Evolutionary conservation across 2,888 invertebrate genomes (phyloP).

Genomic region (Liopterus haemorrhoidalis): DNA sequence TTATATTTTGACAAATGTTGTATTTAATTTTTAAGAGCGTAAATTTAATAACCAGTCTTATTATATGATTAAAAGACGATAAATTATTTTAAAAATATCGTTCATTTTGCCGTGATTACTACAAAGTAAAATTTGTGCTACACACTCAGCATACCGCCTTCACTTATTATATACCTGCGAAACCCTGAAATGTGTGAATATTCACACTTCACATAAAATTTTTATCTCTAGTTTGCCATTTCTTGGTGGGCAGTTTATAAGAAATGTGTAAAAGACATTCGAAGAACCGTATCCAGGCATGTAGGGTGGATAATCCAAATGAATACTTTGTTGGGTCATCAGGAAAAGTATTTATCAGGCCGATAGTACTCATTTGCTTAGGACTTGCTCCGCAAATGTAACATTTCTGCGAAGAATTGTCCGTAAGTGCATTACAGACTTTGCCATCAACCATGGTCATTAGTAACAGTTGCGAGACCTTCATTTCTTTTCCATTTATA

Average conservation of each 20-base stretch:
- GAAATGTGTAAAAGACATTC: conserved; percentile 36
- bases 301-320: conserved; percentile 34
- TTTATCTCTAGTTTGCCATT: no score
- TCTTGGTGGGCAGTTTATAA: conserved; percentile 34
- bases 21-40: no score
- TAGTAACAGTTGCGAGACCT: conserved; percentile 18
- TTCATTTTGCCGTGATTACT: no score
- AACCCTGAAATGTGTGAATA: no score
- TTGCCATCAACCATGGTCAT: conserved; percentile 35
- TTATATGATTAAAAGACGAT: no score
- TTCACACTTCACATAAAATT: no score
- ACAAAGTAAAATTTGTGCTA: no score
- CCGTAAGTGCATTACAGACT: conserved; percentile 33
- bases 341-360: conserved; percentile 13
- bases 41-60: no score
- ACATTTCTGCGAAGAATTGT: conserved; percentile 31
- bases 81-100: no score
- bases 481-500: conserved; percentile 5
- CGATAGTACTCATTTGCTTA: conserved; percentile 30
- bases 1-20: no score
- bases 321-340: conserved; percentile 19
- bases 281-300: conserved; percentile 37
- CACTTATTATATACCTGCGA: no score
- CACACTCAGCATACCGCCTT: no score
- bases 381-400: conserved; percentile 32